phyloP scores from a whole-genome alignment of 2,797 vertebrate genomes.

The Echiichthys vipera region DNA sequence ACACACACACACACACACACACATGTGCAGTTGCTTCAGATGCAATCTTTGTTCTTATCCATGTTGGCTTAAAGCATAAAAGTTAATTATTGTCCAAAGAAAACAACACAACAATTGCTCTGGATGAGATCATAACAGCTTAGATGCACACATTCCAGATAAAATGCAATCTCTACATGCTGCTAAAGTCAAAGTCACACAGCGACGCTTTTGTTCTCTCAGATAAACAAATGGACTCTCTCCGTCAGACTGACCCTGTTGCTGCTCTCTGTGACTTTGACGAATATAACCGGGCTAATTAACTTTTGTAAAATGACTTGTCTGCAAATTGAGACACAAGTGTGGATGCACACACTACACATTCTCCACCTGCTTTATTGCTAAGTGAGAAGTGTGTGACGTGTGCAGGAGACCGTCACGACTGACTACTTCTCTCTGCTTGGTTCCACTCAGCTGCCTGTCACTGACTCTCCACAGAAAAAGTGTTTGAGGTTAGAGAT shows the following conservation, averaged over 20 bases:
- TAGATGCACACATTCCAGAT: neutral
- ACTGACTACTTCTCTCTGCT: too few relatives aligned
- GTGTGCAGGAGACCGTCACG: too few relatives aligned
- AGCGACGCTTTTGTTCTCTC: neutral
- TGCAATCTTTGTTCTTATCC: neutral
- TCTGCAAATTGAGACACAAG: conserved; percentile 2
- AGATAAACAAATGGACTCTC: neutral
- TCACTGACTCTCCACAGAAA: too few relatives aligned
- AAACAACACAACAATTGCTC: neutral
- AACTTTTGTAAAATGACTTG: neutral
- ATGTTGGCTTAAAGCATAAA: neutral
- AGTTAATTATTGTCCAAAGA: neutral
- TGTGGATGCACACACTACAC: too few relatives aligned
- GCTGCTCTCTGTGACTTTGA: neutral
- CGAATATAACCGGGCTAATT: conserved; percentile 9
- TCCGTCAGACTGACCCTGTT: neutral
- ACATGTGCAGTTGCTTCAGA: neutral
- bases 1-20: neutral
- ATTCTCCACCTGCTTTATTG: conserved; percentile 15
- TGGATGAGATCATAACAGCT: neutral
- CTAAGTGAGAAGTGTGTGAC: too few relatives aligned
- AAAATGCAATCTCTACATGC: neutral
- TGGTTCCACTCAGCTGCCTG: conserved; percentile 40
- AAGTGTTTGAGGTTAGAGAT: too few relatives aligned
- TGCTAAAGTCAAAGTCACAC: neutral